Evolutionary conservation across 2,797 vertebrate genomes (phyloP).

Genomic region (Sitta carolinensis): DNA sequence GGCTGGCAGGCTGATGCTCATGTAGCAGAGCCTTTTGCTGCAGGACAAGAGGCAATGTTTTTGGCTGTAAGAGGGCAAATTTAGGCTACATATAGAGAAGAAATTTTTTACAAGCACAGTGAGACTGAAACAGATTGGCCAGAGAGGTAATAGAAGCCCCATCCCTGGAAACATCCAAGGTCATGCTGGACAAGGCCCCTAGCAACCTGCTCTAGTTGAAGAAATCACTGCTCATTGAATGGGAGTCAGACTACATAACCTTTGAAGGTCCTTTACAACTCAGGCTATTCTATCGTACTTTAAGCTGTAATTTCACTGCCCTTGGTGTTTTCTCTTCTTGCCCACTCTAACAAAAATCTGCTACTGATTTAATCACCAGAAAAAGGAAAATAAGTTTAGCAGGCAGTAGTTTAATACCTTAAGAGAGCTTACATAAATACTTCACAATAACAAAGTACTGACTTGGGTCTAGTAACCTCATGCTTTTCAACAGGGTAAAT

Average conservation of each 20-base stretch:
- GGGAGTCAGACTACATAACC: background rate
- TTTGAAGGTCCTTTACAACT: background rate
- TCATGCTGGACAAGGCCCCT: background rate
- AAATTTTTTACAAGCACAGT: background rate
- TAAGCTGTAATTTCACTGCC: background rate
- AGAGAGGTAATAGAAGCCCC: background rate
- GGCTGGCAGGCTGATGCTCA: background rate
- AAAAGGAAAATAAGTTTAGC: background rate
- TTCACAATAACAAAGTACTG: background rate
- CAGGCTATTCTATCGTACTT: background rate
- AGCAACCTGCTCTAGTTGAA: background rate
- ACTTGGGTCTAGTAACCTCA: background rate
- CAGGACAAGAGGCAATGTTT: background rate
- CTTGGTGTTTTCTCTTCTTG: background rate
- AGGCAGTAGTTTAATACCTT: background rate
- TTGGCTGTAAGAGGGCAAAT: background rate
- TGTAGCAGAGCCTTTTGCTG: accelerated
- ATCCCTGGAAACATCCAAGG: background rate
- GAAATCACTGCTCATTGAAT: background rate
- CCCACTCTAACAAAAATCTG: background rate
- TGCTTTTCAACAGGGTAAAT: background rate
- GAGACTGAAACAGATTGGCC: background rate
- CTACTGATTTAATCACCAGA: background rate
- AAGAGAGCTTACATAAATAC: background rate
- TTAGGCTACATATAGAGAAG: background rate